phyloP scores from a whole-genome alignment of 2,113 vertebrate species.

The Proterorhinus semilunaris region DNA sequence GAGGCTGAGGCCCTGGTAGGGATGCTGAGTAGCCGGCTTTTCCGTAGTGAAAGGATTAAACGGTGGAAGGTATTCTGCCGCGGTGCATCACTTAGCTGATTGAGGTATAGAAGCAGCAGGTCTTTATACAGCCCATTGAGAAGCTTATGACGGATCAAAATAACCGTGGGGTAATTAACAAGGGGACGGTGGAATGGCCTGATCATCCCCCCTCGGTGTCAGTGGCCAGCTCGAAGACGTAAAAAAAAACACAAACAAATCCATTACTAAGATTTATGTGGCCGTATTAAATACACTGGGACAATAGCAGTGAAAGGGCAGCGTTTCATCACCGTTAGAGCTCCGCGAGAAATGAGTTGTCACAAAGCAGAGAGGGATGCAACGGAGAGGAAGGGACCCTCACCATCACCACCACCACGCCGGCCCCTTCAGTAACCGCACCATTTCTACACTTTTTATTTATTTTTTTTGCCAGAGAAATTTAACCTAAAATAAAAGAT shows the following conservation, averaged over 20 bases:
- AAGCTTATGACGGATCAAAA: slow-evolving; percentile 66
- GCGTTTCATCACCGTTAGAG: slow-evolving; percentile 61
- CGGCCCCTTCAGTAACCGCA: slow-evolving; percentile 26
- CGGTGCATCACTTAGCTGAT: slow-evolving; percentile 63
- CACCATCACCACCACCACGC: background rate
- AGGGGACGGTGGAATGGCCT: slow-evolving; percentile 42
- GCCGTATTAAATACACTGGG: slow-evolving; percentile 58
- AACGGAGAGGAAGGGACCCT: slow-evolving; percentile 39
- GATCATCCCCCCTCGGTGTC: slow-evolving; percentile 41
- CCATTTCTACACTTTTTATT: slow-evolving; percentile 28
- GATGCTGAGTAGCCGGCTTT: slow-evolving; percentile 17
- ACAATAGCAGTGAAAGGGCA: slow-evolving; percentile 65
- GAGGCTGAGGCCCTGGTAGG: slow-evolving; percentile 8
- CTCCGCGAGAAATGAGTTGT: slow-evolving; percentile 58
- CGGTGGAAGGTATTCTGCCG: slow-evolving; percentile 47
- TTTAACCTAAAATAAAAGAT: slow-evolving; percentile 1
- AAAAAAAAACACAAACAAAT: slow-evolving; percentile 67
- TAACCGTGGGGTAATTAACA: slow-evolving; percentile 64
- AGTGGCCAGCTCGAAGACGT: slow-evolving; percentile 34
- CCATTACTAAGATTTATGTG: slow-evolving; percentile 65
- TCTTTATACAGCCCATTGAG: slow-evolving; percentile 54
- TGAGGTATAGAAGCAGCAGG: slow-evolving; percentile 39
- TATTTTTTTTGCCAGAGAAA: slow-evolving; percentile 31
- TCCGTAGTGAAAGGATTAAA: slow-evolving; percentile 48
- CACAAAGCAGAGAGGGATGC: slow-evolving; percentile 28